Evolutionary conservation across 2,797 vertebrate species (phyloP).

Genomic region (Phoebastria nigripes): DNA sequence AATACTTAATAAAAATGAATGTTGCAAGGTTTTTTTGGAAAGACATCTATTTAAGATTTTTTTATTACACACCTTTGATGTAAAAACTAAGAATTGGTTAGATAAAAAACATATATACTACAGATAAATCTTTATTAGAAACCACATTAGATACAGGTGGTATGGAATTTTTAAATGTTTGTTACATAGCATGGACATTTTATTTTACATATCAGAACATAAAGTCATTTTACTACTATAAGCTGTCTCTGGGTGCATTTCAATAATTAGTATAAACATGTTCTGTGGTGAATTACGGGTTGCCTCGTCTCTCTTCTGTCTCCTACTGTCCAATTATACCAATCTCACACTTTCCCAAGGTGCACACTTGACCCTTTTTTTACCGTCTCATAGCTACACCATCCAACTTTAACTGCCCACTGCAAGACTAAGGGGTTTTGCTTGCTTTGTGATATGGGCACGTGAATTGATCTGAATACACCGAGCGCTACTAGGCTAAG

Average conservation of each 20-base stretch:
- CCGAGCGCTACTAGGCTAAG: accelerated
- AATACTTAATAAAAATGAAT: constrained; percentile 77
- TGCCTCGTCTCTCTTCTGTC: not conserved
- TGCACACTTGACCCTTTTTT: not conserved
- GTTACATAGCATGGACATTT: constrained; percentile 77
- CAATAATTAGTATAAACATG: constrained; percentile 48
- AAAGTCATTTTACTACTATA: constrained; percentile 75
- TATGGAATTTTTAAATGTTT: constrained; percentile 66
- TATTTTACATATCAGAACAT: constrained; percentile 77
- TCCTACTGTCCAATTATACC: not conserved
- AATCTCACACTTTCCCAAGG: not conserved
- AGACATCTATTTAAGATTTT: constrained; percentile 81
- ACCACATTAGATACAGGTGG: constrained; percentile 70
- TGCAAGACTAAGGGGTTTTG: not conserved
- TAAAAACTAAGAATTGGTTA: constrained; percentile 74
- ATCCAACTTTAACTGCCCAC: not conserved
- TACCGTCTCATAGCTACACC: not conserved
- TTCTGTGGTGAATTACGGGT: not conserved
- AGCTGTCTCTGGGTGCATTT: constrained; percentile 71
- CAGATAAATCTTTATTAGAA: constrained; percentile 79
- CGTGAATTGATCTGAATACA: not conserved
- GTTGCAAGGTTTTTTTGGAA: constrained; percentile 67
- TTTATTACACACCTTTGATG: constrained; percentile 70
- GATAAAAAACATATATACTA: constrained; percentile 69
- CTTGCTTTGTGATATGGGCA: not conserved